These are phyloP conservation scores for Homarus gammarus DNA, from an alignment of 2,888 invertebrate genomes.

Conservation along the genomic window DNA sequence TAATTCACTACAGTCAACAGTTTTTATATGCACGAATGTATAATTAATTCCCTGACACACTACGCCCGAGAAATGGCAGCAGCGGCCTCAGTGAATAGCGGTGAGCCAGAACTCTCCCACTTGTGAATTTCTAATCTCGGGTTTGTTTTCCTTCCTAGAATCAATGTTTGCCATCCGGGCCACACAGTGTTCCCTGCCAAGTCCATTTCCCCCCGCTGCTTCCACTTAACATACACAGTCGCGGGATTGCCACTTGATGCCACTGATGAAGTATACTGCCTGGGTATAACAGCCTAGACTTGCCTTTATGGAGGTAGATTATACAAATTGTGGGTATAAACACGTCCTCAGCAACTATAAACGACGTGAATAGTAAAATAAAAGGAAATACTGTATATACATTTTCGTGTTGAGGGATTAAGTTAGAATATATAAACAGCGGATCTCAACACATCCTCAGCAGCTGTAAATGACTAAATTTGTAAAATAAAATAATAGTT, in stretches of 20 bases:
- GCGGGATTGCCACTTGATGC: background rate
- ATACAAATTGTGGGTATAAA: no score
- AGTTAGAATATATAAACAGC: no score
- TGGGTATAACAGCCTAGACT: background rate
- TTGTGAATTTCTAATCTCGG: slow-evolving; percentile 5
- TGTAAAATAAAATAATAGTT: no score
- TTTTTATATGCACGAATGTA: background rate
- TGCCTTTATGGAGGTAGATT: no score
- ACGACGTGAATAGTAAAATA: no score
- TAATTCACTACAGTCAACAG: background rate
- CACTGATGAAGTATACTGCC: background rate
- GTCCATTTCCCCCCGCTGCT: slow-evolving; percentile 9
- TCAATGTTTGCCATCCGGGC: slow-evolving; percentile 13
- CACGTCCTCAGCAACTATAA: no score
- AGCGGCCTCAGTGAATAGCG: background rate
- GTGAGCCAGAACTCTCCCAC: background rate
- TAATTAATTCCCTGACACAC: background rate
- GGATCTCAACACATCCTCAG: no score
- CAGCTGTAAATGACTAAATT: no score
- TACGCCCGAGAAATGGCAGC: background rate
- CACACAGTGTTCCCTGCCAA: background rate
- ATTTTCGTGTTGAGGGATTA: no score
- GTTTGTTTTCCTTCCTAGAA: slow-evolving; percentile 12
- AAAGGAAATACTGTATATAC: no score
- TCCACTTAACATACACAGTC: background rate